phyloP scores from a whole-genome alignment of 2,888 invertebrate genomes.

The Oxycera nigricornis region DNA sequence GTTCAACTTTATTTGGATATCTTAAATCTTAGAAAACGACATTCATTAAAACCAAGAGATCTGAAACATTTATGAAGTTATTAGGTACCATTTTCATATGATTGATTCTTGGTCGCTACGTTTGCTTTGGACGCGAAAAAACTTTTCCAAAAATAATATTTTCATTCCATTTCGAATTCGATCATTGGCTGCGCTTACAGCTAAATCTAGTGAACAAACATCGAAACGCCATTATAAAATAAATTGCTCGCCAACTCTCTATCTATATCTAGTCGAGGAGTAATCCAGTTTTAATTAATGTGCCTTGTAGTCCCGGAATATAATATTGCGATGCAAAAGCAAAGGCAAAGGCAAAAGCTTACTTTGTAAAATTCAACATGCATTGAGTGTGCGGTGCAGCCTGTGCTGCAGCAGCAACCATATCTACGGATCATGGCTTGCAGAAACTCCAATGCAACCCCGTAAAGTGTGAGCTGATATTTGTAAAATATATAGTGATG shows the following conservation, averaged over 20 bases:
- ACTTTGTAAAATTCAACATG: slow-evolving; percentile 23
- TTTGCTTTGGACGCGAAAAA: no score
- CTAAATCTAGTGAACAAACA: background rate
- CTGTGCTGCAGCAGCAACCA: background rate
- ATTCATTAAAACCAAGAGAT: no score
- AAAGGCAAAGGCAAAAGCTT: slow-evolving; percentile 23
- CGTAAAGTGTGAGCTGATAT: slow-evolving; percentile 17
- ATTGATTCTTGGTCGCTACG: no score
- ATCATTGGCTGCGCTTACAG: background rate
- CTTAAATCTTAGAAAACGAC: no score
- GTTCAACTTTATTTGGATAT: no score
- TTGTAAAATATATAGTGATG: slow-evolving; percentile 25
- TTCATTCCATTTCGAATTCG: background rate
- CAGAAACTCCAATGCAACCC: background rate
- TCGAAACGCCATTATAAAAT: background rate
- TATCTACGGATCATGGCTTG: background rate
- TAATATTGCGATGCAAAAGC: no score
- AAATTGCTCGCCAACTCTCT: background rate
- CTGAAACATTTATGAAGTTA: no score
- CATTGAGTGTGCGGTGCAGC: background rate
- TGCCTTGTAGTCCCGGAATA: background rate
- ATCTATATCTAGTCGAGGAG: slow-evolving; percentile 2
- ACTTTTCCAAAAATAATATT: no score
- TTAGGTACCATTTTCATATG: no score
- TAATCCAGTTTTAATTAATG: slow-evolving; percentile 32